phyloP scores from a whole-genome alignment of 2,888 invertebrate genomes.

The Standfussiana lucernea region DNA sequence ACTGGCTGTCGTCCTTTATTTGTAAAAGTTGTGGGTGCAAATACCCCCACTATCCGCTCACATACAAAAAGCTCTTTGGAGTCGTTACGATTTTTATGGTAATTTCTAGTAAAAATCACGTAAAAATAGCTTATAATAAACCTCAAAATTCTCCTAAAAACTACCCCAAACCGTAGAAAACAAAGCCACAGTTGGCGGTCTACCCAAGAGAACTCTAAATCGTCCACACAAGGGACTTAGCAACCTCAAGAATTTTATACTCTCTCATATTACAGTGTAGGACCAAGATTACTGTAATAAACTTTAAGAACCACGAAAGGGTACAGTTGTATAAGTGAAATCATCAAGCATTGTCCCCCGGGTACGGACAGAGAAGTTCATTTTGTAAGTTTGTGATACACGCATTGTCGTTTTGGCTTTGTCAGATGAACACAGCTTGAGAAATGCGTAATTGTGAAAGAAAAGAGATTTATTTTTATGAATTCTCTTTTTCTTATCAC shows the following conservation, averaged over 20 bases:
- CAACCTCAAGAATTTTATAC: conserved; percentile 61
- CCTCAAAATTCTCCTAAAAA: conserved; percentile 12
- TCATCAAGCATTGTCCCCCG: conserved; percentile 58
- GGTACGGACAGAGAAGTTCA: conserved; percentile 43
- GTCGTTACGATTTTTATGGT: background rate
- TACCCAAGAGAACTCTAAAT: conserved; percentile 62
- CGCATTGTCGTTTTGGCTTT: conserved; percentile 34
- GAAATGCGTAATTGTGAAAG: background rate
- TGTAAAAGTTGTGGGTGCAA: background rate
- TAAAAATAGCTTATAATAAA: background rate
- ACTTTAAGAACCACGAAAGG: conserved; percentile 60
- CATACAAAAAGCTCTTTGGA: background rate
- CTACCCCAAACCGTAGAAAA: conserved; percentile 32
- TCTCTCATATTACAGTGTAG: conserved; percentile 57
- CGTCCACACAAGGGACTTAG: conserved; percentile 43
- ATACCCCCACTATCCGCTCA: background rate
- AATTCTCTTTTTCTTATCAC: background rate
- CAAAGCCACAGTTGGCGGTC: conserved; percentile 42
- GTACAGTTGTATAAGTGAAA: conserved; percentile 60
- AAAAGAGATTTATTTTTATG: background rate
- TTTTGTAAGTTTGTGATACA: conserved; percentile 48
- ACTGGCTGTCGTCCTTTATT: background rate
- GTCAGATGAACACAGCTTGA: background rate
- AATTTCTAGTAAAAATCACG: background rate
- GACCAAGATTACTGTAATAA: conserved; percentile 66